phyloP scores from a whole-genome alignment of 2,888 invertebrate genomes.

The Lasioglossum malachurum region DNA sequence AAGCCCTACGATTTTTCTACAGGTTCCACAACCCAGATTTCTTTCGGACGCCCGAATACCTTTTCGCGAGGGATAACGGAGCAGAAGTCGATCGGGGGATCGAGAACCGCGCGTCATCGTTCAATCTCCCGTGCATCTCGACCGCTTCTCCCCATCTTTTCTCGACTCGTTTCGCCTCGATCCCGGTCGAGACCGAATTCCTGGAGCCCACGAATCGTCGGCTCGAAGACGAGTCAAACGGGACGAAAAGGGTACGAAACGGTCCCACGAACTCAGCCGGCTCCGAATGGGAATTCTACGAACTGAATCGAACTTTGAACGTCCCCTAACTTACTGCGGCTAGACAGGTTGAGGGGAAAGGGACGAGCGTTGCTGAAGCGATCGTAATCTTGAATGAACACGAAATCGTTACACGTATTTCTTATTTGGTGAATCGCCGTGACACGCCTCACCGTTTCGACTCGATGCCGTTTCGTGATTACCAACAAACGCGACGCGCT shows the following conservation, averaged over 20 bases:
- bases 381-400: constrained; percentile 47
- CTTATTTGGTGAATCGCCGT: constrained; percentile 42
- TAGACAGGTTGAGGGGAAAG: neutral
- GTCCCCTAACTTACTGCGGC: neutral
- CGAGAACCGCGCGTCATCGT: neutral
- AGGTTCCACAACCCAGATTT: neutral
- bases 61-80: neutral
- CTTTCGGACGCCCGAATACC: neutral
- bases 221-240: neutral
- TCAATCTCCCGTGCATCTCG: neutral
- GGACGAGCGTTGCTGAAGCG: neutral
- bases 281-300: constrained; percentile 1
- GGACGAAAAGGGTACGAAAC: neutral
- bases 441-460: constrained; percentile 22
- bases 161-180: neutral
- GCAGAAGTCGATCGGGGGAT: neutral
- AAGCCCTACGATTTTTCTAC: neutral
- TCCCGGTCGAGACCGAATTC: constrained; percentile 14
- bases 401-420: constrained; percentile 41
- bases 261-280: neutral
- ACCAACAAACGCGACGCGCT: constrained; percentile 42
- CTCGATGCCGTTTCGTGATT: constrained; percentile 48
- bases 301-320: neutral
- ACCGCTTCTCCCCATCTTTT: neutral
- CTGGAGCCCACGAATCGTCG: neutral